These are phyloP conservation scores for Ophioninae sp. DNA, from an alignment of 2,888 invertebrate species.

Conservation along the genomic window DNA sequence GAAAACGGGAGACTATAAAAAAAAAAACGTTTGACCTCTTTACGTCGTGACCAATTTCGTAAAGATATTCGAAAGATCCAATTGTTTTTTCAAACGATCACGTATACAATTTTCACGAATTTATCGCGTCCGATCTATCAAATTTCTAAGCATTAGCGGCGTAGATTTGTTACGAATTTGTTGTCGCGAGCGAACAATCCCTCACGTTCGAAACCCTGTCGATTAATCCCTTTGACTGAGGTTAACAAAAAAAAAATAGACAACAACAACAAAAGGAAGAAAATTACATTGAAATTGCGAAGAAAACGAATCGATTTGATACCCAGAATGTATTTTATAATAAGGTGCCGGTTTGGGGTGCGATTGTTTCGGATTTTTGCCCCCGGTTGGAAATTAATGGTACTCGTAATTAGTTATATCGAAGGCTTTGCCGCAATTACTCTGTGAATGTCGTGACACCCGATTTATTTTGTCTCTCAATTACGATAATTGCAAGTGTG, in stretches of 20 bases:
- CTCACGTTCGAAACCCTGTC: neutral
- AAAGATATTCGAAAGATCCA: slow-evolving; percentile 9
- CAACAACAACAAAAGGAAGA: neutral
- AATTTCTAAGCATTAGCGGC: slow-evolving; percentile 30
- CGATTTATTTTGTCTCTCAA: slow-evolving; percentile 7
- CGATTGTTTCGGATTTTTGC: slow-evolving; percentile 27
- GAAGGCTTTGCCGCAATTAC: slow-evolving; percentile 52
- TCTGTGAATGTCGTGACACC: slow-evolving; percentile 42
- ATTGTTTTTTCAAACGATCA: slow-evolving; percentile 29
- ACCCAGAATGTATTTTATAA: slow-evolving; percentile 50
- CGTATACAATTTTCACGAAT: slow-evolving; percentile 46
- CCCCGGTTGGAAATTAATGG: slow-evolving; percentile 46
- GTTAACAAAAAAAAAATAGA: neutral
- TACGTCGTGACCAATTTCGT: neutral
- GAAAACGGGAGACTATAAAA: neutral
- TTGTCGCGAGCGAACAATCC: slow-evolving; percentile 5
- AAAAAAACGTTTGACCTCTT: slow-evolving; percentile 1
- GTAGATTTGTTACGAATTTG: slow-evolving; percentile 54
- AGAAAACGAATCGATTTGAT: slow-evolving; percentile 32
- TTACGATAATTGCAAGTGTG: slow-evolving; percentile 1
- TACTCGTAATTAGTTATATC: slow-evolving; percentile 54
- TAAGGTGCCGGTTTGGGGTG: slow-evolving; percentile 52
- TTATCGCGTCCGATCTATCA: slow-evolving; percentile 13
- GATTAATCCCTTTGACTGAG: neutral
- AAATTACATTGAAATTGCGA: slow-evolving; percentile 7